phyloP scores from a whole-genome alignment of 2,113 vertebrate genomes.

The Morone chrysops region DNA sequence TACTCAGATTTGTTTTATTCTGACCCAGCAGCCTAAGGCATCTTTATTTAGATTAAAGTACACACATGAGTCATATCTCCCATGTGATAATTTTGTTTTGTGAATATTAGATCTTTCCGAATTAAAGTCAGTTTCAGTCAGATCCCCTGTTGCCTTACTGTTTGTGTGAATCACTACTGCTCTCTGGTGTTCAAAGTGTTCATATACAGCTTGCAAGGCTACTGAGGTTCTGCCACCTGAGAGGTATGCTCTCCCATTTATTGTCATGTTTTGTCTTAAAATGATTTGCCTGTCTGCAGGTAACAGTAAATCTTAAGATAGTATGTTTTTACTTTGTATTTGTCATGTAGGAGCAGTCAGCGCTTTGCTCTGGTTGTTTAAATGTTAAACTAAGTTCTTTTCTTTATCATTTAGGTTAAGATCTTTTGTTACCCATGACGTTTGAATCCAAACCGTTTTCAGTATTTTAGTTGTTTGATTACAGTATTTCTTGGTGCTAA shows the following conservation, averaged over 20 bases:
- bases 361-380: not conserved
- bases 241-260: not conserved
- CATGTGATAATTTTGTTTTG: conserved; percentile 27
- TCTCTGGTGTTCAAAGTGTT: conserved; percentile 74
- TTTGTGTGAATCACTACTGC: conserved; percentile 66
- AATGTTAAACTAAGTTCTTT: not conserved
- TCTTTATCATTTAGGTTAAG: not conserved
- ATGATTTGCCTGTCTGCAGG: not conserved
- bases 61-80: conserved; percentile 12
- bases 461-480: not conserved
- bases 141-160: conserved; percentile 36
- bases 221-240: conserved; percentile 13
- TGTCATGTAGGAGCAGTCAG: not conserved
- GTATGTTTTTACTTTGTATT: not conserved
- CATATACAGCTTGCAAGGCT: conserved; percentile 49
- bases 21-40: not conserved
- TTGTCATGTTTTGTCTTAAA: conserved; percentile 4
- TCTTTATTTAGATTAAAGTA: conserved; percentile 5
- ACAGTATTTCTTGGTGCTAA: not conserved
- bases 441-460: conserved; percentile 2
- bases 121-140: not conserved
- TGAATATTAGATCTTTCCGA: not conserved
- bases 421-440: not conserved
- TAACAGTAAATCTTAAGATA: conserved; percentile 2
- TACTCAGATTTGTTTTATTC: conserved; percentile 21